phyloP scores from a whole-genome alignment of 2,797 vertebrate species.

The Sebastes diaconus region DNA sequence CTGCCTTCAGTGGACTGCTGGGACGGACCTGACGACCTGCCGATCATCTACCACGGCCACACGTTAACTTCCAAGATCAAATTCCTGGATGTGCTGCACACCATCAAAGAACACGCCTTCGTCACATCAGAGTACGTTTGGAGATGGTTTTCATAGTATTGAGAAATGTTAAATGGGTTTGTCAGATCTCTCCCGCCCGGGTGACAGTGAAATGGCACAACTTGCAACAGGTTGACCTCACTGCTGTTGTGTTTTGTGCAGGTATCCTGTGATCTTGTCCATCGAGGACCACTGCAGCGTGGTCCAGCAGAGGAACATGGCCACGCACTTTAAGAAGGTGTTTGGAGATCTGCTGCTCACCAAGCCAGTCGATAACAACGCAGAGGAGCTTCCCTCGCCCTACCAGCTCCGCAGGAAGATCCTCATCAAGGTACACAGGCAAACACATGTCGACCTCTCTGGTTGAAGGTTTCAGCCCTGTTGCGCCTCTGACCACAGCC shows the following conservation, averaged over 20 bases:
- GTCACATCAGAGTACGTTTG: conserved; percentile 89
- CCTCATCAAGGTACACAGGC: conserved; percentile 90
- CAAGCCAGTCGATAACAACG: conserved; percentile 92
- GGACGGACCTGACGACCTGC: conserved; percentile 97
- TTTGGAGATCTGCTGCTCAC: conserved; percentile 95
- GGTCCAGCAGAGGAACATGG: conserved; percentile 98
- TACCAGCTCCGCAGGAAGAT: conserved; percentile 96
- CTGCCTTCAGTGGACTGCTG: conserved; percentile 93
- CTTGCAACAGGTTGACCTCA: not conserved
- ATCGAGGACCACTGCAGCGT: conserved; percentile 99
- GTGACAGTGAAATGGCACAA: not conserved
- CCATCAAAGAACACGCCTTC: conserved; percentile 97
- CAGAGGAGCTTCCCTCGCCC: conserved; percentile 93
- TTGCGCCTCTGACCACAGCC: not conserved
- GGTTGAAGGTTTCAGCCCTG: not conserved
- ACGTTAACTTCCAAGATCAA: conserved; percentile 99
- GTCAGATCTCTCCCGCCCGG: too few species aligned
- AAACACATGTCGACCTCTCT: not conserved
- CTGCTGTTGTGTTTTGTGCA: conserved; percentile 53
- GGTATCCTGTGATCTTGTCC: conserved; percentile 94
- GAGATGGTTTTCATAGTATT: not conserved
- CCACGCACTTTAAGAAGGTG: conserved; percentile 92
- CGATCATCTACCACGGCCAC: conserved; percentile 97
- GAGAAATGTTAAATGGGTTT: not conserved
- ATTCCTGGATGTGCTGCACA: conserved; percentile 92